These are phyloP conservation scores for Theonella swinhoei DNA, from an alignment of 37 sponge, comb jelly and placozoan species.

Conservation along the genomic window DNA sequence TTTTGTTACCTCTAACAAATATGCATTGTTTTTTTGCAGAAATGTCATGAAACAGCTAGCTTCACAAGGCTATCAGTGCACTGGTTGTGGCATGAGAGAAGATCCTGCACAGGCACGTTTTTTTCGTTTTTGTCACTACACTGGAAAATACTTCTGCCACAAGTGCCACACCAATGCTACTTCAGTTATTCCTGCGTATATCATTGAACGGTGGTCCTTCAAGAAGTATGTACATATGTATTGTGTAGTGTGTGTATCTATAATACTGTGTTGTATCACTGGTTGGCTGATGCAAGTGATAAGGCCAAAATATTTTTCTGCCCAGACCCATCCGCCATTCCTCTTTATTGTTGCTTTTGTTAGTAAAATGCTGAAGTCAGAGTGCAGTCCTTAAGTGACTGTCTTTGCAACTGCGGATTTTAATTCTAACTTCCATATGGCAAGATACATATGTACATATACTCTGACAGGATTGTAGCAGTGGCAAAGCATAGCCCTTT, in stretches of 20 bases:
- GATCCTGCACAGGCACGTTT: conserved; percentile 65
- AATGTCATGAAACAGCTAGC: conserved; percentile 61
- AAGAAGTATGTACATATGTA: conserved; percentile 51
- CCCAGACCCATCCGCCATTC: too few relatives aligned
- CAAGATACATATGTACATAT: too few relatives aligned
- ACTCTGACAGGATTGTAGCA: too few relatives aligned
- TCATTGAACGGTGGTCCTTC: conserved; percentile 92
- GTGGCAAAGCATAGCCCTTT: too few relatives aligned
- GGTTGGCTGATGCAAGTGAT: too few relatives aligned
- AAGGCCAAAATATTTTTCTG: too few relatives aligned
- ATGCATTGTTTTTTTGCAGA: conserved; percentile 3
- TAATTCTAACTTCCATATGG: too few relatives aligned
- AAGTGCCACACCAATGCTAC: conserved; percentile 83
- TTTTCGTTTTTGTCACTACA: conserved; percentile 94
- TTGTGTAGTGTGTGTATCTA: neutral
- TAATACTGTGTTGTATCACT: neutral
- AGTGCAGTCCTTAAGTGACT: too few relatives aligned
- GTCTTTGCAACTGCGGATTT: too few relatives aligned
- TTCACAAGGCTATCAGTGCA: conserved; percentile 87
- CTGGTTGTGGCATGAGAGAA: conserved; percentile 96
- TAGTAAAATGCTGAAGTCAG: too few relatives aligned
- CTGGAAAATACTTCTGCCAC: conserved; percentile 97
- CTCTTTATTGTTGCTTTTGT: too few relatives aligned
- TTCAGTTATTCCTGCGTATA: conserved; percentile 77
- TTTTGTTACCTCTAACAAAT: too few relatives aligned